phyloP scores from a whole-genome alignment of 2,888 invertebrate species.

The Acholoe squamosa region DNA sequence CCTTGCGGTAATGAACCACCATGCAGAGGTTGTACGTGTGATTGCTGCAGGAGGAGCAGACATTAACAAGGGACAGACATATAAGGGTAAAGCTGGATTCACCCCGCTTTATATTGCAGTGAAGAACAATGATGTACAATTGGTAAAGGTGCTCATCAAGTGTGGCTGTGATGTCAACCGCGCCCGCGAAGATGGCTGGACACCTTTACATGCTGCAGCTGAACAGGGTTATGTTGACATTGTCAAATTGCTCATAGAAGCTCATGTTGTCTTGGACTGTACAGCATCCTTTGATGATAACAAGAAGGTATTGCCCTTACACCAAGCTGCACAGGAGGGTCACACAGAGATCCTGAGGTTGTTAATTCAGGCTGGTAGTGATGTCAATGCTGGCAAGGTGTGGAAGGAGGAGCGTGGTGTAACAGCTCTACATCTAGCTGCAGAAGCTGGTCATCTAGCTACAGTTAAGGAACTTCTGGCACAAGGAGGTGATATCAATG shows the following conservation, averaged over 20 bases:
- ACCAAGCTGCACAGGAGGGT: slow-evolving; percentile 71
- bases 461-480: slow-evolving; percentile 66
- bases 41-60: slow-evolving; percentile 65
- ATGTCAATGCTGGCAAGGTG: slow-evolving; percentile 67
- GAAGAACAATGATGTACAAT: slow-evolving; percentile 71
- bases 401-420: slow-evolving; percentile 69
- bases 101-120: slow-evolving; percentile 75
- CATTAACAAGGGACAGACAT: slow-evolving; percentile 65
- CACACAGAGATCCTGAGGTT: slow-evolving; percentile 66
- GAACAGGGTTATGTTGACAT: slow-evolving; percentile 67
- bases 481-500: slow-evolving; percentile 67
- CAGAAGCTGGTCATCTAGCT: slow-evolving; percentile 67
- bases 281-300: slow-evolving; percentile 69
- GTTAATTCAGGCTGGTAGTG: slow-evolving; percentile 65
- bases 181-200: slow-evolving; percentile 71
- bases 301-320: slow-evolving; percentile 66
- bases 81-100: slow-evolving; percentile 67
- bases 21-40: slow-evolving; percentile 58
- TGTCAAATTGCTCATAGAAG: slow-evolving; percentile 66
- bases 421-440: slow-evolving; percentile 69
- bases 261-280: slow-evolving; percentile 54
- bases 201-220: slow-evolving; percentile 73
- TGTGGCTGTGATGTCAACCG: slow-evolving; percentile 74
- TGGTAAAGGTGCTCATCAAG: slow-evolving; percentile 71
- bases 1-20: slow-evolving; percentile 69